Percentiles rank a stretch among this genome's conserved stretches.
phyloP scores from a whole-genome alignment of 2,797 vertebrate genomes.

The Sebastes vulpes region DNA sequence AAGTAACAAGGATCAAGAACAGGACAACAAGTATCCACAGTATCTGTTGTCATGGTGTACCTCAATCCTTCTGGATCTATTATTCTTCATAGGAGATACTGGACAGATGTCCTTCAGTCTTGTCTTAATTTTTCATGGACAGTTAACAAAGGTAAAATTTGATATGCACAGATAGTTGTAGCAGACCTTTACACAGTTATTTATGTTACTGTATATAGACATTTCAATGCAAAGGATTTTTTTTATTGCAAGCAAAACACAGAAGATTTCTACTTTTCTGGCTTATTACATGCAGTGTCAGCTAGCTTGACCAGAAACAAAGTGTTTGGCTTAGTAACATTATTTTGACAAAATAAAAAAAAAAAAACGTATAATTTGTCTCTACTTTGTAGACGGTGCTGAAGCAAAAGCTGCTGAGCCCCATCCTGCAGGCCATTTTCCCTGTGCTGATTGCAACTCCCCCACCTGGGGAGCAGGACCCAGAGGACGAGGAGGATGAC shows the following conservation, averaged over 20 bases:
- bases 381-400: slow-evolving; percentile 84
- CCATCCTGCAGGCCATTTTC: slow-evolving; percentile 89
- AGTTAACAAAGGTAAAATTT: not conserved
- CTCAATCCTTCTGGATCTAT: not conserved
- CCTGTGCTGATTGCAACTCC: slow-evolving; percentile 89
- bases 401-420: slow-evolving; percentile 89
- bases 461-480: slow-evolving; percentile 88
- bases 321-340: not conserved
- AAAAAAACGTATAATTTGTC: not conserved
- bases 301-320: not conserved
- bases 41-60: not conserved
- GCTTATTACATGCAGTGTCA: too few relatives aligned
- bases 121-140: not conserved
- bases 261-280: not conserved
- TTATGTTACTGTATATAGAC: not conserved
- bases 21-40: not conserved
- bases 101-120: not conserved
- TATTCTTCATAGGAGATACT: not conserved
- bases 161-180: not conserved
- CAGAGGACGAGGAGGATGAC: slow-evolving; percentile 90
- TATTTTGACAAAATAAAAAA: not conserved
- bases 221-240: not conserved
- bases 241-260: not conserved
- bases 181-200: not conserved
- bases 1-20: not conserved